Conservation (phyloP, 2,797 vertebrate species). For the Oryzias dopingdopingensis region DNA sequence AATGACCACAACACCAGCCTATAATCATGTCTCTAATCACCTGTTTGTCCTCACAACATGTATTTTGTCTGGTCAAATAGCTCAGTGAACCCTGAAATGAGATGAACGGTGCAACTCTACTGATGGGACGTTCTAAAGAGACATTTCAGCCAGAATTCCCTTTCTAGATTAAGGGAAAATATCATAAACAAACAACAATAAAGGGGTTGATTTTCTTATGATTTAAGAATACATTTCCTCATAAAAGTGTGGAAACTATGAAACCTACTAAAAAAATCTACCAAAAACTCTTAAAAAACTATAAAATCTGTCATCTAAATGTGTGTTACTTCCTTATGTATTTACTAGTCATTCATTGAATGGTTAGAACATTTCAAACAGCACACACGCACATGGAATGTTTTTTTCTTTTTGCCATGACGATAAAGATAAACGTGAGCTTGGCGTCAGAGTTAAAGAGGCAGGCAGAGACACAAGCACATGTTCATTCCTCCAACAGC, state of each 20-base stretch:
- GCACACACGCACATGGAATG: slow-evolving; percentile 13
- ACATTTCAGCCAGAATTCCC: no score
- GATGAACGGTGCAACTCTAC: slow-evolving; percentile 32
- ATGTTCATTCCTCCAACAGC: slow-evolving; percentile 69
- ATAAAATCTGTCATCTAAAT: no score
- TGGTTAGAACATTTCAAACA: background rate
- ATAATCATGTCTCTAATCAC: slow-evolving; percentile 55
- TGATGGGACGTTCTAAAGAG: slow-evolving; percentile 5
- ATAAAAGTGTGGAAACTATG: no score
- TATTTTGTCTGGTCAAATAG: slow-evolving; percentile 51
- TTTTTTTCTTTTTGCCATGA: slow-evolving; percentile 46
- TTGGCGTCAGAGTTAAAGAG: slow-evolving; percentile 58
- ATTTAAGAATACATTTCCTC: no score
- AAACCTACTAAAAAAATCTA: no score
- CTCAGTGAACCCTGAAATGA: slow-evolving; percentile 33
- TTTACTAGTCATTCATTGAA: slow-evolving; percentile 16
- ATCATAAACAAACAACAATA: no score
- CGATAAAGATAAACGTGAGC: slow-evolving; percentile 39
- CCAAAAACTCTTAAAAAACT: no score
- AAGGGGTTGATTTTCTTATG: no score
- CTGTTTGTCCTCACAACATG: slow-evolving; percentile 43
- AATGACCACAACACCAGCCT: slow-evolving; percentile 35
- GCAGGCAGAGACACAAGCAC: slow-evolving; percentile 68
- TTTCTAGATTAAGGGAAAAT: background rate
- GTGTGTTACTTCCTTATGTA: slow-evolving; percentile 9